A percentile compares a stretch with the other conserved stretches of the same genome.
Conservation (phyloP, 2,797 vertebrate species). For the Cryptoprocta ferox region DNA sequence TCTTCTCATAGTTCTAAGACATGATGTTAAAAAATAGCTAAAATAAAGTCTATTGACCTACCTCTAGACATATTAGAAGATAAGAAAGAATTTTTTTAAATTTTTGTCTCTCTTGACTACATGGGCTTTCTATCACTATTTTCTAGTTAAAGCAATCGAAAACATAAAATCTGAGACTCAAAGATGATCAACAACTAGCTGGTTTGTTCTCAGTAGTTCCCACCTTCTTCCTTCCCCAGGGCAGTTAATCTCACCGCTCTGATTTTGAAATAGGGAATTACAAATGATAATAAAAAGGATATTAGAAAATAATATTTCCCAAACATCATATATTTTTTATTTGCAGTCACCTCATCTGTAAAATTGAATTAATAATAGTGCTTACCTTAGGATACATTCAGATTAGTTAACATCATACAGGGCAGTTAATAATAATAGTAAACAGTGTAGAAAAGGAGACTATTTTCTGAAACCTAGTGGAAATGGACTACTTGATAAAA, state of each 20-base stretch:
- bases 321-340: not conserved
- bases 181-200: not conserved
- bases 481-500: not conserved
- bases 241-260: not conserved
- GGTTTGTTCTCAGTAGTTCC: not conserved
- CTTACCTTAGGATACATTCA: not conserved
- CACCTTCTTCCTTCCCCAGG: not conserved
- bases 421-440: not conserved
- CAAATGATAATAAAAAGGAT: not conserved
- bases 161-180: not conserved
- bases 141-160: not conserved
- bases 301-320: not conserved
- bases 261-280: not conserved
- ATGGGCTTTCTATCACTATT: not conserved
- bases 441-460: not conserved
- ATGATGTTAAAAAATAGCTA: not conserved
- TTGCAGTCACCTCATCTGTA: not conserved
- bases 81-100: not conserved
- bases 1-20: not conserved
- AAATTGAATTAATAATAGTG: not conserved
- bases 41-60: not conserved
- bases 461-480: not conserved
- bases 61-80: not conserved
- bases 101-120: not conserved
- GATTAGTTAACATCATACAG: not conserved